Conservation (phyloP, 2,113 vertebrate genomes). For the Azemiops feae region DNA sequence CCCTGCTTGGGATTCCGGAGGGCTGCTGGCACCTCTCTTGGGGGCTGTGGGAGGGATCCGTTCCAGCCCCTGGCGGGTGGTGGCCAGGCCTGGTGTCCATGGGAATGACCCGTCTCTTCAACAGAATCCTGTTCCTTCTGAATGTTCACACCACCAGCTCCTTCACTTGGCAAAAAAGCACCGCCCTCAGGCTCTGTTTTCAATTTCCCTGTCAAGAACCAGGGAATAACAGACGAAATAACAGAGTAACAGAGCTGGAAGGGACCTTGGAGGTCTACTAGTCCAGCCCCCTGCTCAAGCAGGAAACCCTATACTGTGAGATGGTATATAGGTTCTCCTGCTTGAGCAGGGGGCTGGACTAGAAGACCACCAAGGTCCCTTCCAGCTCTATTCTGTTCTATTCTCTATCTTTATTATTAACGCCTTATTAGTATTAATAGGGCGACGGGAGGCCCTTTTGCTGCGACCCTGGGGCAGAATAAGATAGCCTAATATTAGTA, state of each 20-base stretch:
- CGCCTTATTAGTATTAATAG: no score
- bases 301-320: no score
- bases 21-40: no score
- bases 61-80: rapidly evolving
- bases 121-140: neutral
- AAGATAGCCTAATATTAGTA: no score
- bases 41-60: neutral
- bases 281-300: no score
- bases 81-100: neutral
- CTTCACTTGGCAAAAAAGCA: neutral
- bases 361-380: no score
- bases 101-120: neutral
- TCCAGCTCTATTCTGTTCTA: no score
- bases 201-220: neutral
- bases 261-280: neutral
- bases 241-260: neutral
- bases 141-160: neutral
- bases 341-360: no score
- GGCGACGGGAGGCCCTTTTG: no score
- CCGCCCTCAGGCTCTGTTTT: neutral
- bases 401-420: no score
- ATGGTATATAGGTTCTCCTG: no score
- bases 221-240: neutral
- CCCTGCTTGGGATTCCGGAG: conserved; percentile 15
- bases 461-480: no score